Base-by-base conservation (phyloP, 2,888 invertebrate species). In the Odontocolon sp. region DNA sequence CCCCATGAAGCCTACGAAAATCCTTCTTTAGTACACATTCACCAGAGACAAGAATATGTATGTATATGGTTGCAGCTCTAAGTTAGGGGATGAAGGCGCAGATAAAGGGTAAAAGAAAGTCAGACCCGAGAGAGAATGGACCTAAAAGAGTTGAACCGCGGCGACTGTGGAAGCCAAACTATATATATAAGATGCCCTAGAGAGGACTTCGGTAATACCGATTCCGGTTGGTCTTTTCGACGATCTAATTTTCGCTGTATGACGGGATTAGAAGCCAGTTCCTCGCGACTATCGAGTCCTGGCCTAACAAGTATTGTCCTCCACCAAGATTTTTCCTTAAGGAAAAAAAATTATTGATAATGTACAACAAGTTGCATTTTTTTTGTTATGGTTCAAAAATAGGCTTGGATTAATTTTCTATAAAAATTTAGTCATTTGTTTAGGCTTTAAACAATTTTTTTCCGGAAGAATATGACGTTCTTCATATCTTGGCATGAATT, bases 221-320 rank as follows among this genome's bases (percentile, higher is more conserved):
- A 54, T 54, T 31, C 81, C 82, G 83, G 81, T 82, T 79, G 84
- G 80, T 81, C 83, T 84, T 68, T 72, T 77, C 80, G 76, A 82
- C 82, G 84, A 87, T 85, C 84, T 87, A 86, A 87, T 87, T 87
- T 87, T 87, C 87, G 84, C 87, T 87, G 84, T 87, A 87, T 87
- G 83, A 82, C 84, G 80, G 86, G 87, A 87, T 88, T 86, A 87
- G 87, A 87, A 86, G 87, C 85, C 86, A 77, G 52, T 61, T 78
- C 71, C 72, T 47, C 63, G 59, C 68, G 57, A 54, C 80, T 75
- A 68, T 64, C 57, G 59, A 38, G 26, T 64, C 38, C n/a, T 50
- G 28, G 42, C 66, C 63, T 74, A 68, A 45, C 64, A 77, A 78
- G 54, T 75, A 78, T 61, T 75, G 78, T 72, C 79, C 64, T 9